These are phyloP conservation scores for Steinernema hermaphroditum DNA, from an alignment of 2,888 invertebrate species.

Conservation along the genomic window DNA sequence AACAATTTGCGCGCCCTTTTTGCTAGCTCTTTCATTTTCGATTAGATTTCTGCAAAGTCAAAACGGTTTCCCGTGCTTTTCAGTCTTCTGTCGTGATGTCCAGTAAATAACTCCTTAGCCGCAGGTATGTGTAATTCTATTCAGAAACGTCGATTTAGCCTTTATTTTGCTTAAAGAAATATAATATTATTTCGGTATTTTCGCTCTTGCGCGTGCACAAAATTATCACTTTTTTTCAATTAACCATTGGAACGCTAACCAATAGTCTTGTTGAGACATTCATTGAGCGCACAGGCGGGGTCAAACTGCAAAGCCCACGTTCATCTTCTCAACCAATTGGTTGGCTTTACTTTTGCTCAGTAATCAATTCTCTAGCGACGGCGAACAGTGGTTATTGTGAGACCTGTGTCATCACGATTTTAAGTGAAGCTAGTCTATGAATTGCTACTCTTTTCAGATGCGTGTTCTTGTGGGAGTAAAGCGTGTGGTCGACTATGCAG, in stretches of 20 bases:
- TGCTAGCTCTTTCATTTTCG: too few species aligned
- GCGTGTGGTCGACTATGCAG: slow-evolving; percentile 98
- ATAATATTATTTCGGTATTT: too few species aligned
- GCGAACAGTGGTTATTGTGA: not conserved
- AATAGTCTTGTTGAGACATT: too few species aligned
- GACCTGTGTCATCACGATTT: not conserved
- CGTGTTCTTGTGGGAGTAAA: slow-evolving; percentile 95
- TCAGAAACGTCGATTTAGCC: not conserved
- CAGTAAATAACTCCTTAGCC: not conserved
- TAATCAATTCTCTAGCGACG: not conserved
- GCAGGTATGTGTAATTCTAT: slow-evolving; percentile 5
- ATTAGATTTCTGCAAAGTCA: too few species aligned
- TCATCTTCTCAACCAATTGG: not conserved
- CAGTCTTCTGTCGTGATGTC: too few species aligned
- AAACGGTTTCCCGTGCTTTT: too few species aligned
- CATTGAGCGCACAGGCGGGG: slow-evolving; percentile 7
- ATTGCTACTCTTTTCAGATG: slow-evolving; percentile 52
- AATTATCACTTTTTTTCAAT: too few species aligned
- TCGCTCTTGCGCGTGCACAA: too few species aligned
- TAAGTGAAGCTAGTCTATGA: not conserved
- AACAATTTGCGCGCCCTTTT: too few species aligned
- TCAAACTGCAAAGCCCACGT: slow-evolving; percentile 27
- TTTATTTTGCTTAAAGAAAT: too few species aligned
- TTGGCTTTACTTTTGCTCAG: slow-evolving; percentile 1
- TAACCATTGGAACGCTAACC: too few species aligned